A percentile compares a stretch with the other conserved stretches of the same genome.
Conservation (phyloP, 1,140 invertebrate species). For the Sarcophaga bullata region DNA sequence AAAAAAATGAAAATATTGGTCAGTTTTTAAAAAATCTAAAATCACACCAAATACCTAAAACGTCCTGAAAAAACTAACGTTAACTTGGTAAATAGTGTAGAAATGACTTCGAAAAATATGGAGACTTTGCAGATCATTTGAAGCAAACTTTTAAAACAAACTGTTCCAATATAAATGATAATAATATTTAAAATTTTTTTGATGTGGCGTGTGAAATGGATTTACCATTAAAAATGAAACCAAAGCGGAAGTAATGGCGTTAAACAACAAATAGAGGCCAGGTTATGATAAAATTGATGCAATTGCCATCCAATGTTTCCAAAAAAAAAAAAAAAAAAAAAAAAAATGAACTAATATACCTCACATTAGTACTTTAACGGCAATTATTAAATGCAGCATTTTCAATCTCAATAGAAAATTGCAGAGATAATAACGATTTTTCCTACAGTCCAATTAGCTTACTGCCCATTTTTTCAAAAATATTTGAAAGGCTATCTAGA, state of each 20-base stretch:
- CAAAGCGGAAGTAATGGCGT: too few species aligned
- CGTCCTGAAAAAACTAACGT: not conserved
- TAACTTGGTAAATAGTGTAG: not conserved
- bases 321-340: too few species aligned
- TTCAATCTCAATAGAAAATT: not conserved
- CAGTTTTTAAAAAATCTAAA: too few species aligned
- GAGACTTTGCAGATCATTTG: not conserved
- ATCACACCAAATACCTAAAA: not conserved
- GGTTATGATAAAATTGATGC: too few species aligned
- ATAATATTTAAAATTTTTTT: not conserved
- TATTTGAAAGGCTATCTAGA: slow-evolving; percentile 4
- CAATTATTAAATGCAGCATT: not conserved
- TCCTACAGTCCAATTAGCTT: slow-evolving; percentile 21
- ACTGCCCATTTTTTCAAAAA: slow-evolving; percentile 12
- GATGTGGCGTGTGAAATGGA: slow-evolving; percentile 30
- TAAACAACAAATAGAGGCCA: too few species aligned
- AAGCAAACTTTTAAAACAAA: not conserved
- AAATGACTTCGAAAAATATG: not conserved
- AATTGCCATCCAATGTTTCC: too few species aligned
- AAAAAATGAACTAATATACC: too few species aligned
- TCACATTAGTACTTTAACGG: too few species aligned
- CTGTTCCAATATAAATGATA: not conserved
- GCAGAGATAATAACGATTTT: not conserved
- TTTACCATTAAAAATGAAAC: too few species aligned
- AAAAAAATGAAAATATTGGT: too few species aligned